Conservation (phyloP, 2,113 vertebrate species). For the Erinaceus europaeus region DNA sequence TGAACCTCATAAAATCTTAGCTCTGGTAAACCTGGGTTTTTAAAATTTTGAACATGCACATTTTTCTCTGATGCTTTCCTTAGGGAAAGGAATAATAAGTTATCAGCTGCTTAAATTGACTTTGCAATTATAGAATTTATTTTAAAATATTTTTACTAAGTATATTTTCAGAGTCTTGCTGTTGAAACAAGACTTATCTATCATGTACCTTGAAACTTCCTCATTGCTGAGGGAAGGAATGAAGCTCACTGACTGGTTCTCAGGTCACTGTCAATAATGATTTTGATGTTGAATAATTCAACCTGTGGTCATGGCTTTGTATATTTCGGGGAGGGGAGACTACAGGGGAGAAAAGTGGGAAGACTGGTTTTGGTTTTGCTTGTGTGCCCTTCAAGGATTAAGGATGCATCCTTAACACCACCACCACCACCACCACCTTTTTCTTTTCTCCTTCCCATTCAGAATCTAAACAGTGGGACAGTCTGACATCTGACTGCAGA, state of each 20-base stretch:
- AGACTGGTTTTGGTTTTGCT: background rate
- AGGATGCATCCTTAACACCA: background rate
- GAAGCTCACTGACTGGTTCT: background rate
- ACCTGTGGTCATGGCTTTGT: background rate
- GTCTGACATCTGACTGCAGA: constrained; percentile 89
- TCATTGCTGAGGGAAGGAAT: background rate
- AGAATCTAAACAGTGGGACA: constrained; percentile 93
- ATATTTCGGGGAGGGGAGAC: background rate
- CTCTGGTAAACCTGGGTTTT: constrained; percentile 7
- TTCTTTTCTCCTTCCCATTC: constrained; percentile 2
- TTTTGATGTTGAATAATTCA: no score
- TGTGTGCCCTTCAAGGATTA: background rate
- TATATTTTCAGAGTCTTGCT: background rate
- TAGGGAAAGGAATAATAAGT: background rate
- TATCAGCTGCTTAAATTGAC: background rate
- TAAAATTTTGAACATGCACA: background rate
- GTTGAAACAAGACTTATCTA: background rate
- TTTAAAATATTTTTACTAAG: background rate
- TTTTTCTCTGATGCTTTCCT: background rate
- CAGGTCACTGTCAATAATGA: background rate
- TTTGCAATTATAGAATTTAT: background rate
- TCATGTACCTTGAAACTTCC: no score
- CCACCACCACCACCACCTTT: background rate
- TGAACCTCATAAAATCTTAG: background rate
- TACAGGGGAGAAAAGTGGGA: background rate